phyloP scores from a whole-genome alignment of 2,888 invertebrate genomes.

The Plutella xylostella region DNA sequence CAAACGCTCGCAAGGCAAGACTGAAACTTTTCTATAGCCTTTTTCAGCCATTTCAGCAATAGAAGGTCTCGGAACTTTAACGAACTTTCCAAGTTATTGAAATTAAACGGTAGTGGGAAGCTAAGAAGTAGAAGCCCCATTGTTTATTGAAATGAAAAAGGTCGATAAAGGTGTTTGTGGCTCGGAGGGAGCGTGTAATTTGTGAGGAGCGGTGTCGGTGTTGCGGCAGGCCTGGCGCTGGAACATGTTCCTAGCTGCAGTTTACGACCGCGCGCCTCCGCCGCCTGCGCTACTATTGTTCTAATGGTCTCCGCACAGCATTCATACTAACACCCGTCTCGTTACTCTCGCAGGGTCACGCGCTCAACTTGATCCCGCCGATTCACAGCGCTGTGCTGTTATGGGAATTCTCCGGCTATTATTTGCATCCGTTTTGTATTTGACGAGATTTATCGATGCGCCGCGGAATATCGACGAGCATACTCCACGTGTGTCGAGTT shows the following conservation, averaged over 20 bases:
- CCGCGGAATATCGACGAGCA: not conserved
- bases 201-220: not conserved
- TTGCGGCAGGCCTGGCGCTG: not conserved
- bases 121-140: too few relatives aligned
- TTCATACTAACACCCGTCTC: constrained; percentile 36
- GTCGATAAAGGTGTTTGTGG: not conserved
- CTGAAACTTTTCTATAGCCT: too few relatives aligned
- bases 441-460: not conserved
- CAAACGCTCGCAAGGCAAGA: too few relatives aligned
- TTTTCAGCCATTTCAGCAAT: too few relatives aligned
- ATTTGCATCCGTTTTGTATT: constrained; percentile 6
- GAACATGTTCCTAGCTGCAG: constrained; percentile 5
- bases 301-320: constrained; percentile 39
- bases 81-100: too few relatives aligned
- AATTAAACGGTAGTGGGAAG: too few relatives aligned
- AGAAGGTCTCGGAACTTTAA: too few relatives aligned
- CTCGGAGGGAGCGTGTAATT: not conserved
- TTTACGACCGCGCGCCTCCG: constrained; percentile 18
- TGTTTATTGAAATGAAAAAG: not conserved
- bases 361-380: constrained; percentile 46
- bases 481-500: too few relatives aligned
- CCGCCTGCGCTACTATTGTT: constrained; percentile 52
- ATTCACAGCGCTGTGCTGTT: constrained; percentile 40
- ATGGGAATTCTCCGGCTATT: constrained; percentile 37
- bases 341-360: constrained; percentile 46